Base-by-base conservation (phyloP, 23 tunicate species). In the Ascidia mentula region DNA sequence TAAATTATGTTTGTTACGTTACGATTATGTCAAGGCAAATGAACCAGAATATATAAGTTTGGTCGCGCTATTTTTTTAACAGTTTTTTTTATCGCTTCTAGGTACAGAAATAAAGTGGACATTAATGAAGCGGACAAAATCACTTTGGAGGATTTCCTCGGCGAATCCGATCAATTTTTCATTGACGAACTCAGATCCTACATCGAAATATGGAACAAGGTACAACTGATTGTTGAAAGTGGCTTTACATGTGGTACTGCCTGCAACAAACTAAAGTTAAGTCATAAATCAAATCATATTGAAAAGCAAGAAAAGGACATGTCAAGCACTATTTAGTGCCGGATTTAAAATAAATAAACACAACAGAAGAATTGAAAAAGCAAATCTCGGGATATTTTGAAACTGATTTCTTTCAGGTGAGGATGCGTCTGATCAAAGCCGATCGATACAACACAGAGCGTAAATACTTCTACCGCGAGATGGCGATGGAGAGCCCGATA, bases 151-250 rank as follows among this genome's bases (percentile, higher is more conserved):
- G 82, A 85, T 69, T 85, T 60, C 76, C 40, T 84, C 36, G 84
- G 34, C 13, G 86, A 90, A 30, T 82, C 82, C 34, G 82, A 82
- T 24, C 78, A 78, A 35, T 38, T 77, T 15, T 84, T 30, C 71
- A 74, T 79, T 34, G 77, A 80, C 18, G 76, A 85, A 12, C 33
- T 90, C 22, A 38, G 71, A 18, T 30, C 38, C 59, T 90, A 90
- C 79, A 90, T 90, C 28, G 37, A 61, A 85, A 39, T 85, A 22
- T 90, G 96, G 96, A 90, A 90, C 85, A 80, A 85, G 45, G 96
- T 90, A 75, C 33, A 12, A 18, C 22, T 69, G 12, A 12, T 17
- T 24, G n/a, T n/a, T n/a, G n/a, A n/a, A n/a, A n/a, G n/a, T n/a
- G n/a, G n/a, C n/a, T n/a, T n/a, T n/a, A n/a, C n/a, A n/a, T n/a